Evolutionary conservation across 2,888 invertebrate species (phyloP).

Genomic region (Epicampocera succincta): DNA sequence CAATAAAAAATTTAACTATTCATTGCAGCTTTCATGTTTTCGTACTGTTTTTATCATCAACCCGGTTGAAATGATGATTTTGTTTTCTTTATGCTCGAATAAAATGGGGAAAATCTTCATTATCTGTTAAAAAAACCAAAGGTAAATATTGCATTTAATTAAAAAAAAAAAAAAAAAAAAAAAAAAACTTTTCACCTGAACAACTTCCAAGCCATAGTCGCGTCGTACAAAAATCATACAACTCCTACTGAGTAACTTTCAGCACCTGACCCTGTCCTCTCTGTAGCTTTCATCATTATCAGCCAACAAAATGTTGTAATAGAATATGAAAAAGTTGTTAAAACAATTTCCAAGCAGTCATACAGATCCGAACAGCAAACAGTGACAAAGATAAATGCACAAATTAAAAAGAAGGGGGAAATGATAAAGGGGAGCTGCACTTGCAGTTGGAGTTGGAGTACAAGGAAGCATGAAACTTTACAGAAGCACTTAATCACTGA

Average conservation of each 20-base stretch:
- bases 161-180: slow-evolving; percentile 61
- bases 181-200: slow-evolving; percentile 48
- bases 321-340: slow-evolving; percentile 52
- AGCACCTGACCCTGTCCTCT: slow-evolving; percentile 36
- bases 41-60: slow-evolving; percentile 20
- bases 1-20: slow-evolving; percentile 35
- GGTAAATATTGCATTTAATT: slow-evolving; percentile 66
- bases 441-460: not conserved
- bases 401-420: not conserved
- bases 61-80: slow-evolving; percentile 49
- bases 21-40: slow-evolving; percentile 35
- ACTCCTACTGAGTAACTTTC: slow-evolving; percentile 15
- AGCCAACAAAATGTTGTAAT: slow-evolving; percentile 38
- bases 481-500: slow-evolving; percentile 62
- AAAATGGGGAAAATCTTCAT: slow-evolving; percentile 1
- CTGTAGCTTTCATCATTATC: slow-evolving; percentile 37
- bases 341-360: slow-evolving; percentile 49
- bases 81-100: slow-evolving; percentile 24
- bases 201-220: slow-evolving; percentile 34
- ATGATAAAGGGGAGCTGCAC: not conserved
- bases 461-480: slow-evolving; percentile 40
- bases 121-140: slow-evolving; percentile 35
- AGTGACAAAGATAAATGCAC: slow-evolving; percentile 37
- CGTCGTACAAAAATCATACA: too few species aligned
- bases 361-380: slow-evolving; percentile 1